Evolutionary conservation across 1,140 invertebrate species (phyloP).

Genomic region (Saccostrea cuccullata): DNA sequence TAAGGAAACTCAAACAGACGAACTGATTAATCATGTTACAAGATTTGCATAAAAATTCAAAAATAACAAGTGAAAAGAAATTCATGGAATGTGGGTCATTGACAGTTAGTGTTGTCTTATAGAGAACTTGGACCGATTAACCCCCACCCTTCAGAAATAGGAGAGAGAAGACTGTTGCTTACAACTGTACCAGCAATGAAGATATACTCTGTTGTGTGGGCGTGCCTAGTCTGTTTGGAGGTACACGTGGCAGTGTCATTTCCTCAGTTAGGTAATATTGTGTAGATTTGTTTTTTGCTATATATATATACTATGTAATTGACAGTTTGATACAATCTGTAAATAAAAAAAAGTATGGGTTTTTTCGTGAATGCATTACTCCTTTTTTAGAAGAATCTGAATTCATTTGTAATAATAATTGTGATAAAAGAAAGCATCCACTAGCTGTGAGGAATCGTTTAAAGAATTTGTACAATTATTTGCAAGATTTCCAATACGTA

Average conservation of each 20-base stretch:
- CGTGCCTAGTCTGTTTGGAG: background rate
- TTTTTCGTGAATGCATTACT: too few species aligned
- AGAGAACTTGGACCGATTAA: background rate
- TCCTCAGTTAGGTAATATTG: background rate
- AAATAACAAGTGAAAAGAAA: background rate
- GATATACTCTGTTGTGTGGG: background rate
- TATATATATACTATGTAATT: too few species aligned
- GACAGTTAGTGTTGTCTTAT: background rate
- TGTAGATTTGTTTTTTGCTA: too few species aligned
- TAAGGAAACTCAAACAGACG: too few species aligned
- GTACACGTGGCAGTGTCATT: background rate
- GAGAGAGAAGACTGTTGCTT: background rate
- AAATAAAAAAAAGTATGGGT: too few species aligned
- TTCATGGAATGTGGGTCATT: conserved; percentile 4
- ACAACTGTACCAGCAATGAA: background rate
- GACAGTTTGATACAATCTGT: too few species aligned
- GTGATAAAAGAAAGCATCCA: too few species aligned
- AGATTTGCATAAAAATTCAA: background rate
- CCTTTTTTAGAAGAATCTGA: too few species aligned
- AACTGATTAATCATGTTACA: background rate
- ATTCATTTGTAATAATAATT: too few species aligned
- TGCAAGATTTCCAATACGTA: too few species aligned
- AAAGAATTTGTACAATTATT: too few species aligned
- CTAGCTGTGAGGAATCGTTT: too few species aligned
- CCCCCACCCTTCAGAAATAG: background rate